Evolutionary conservation across 2,113 vertebrate genomes (phyloP).

Genomic region (Hippotragus niger): DNA sequence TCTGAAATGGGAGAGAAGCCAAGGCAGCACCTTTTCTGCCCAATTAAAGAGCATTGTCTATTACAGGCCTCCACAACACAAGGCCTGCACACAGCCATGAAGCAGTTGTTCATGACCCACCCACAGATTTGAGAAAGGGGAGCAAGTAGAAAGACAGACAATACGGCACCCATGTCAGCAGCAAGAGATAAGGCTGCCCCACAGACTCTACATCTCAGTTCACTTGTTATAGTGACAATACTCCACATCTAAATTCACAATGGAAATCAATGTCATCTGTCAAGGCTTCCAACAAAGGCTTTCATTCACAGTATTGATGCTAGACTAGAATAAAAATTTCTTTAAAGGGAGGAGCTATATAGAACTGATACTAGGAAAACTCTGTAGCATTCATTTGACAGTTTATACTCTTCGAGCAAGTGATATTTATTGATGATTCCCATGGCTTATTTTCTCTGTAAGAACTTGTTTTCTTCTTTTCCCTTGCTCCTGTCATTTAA

Average conservation of each 20-base stretch:
- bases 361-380: slow-evolving; percentile 1
- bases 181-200: background rate
- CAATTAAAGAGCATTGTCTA: slow-evolving; percentile 53
- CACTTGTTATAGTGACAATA: background rate
- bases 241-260: background rate
- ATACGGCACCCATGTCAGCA: slow-evolving; percentile 6
- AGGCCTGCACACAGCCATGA: slow-evolving; percentile 44
- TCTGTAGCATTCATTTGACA: background rate
- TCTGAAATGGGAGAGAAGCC: slow-evolving; percentile 51
- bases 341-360: background rate
- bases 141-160: slow-evolving; percentile 41
- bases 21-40: slow-evolving; percentile 47
- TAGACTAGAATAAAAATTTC: background rate
- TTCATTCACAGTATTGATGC: background rate
- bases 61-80: slow-evolving; percentile 61
- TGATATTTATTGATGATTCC: background rate
- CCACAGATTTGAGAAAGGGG: slow-evolving; percentile 46
- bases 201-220: background rate
- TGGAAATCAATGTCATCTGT: background rate
- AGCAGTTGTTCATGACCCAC: slow-evolving; percentile 54
- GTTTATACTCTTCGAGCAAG: background rate
- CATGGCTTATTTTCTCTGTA: background rate
- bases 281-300: background rate
- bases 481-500: background rate
- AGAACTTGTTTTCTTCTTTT: slow-evolving; percentile 19